Evolutionary conservation across 2,888 invertebrate species (phyloP).

Genomic region (Limnephilus auricula): DNA sequence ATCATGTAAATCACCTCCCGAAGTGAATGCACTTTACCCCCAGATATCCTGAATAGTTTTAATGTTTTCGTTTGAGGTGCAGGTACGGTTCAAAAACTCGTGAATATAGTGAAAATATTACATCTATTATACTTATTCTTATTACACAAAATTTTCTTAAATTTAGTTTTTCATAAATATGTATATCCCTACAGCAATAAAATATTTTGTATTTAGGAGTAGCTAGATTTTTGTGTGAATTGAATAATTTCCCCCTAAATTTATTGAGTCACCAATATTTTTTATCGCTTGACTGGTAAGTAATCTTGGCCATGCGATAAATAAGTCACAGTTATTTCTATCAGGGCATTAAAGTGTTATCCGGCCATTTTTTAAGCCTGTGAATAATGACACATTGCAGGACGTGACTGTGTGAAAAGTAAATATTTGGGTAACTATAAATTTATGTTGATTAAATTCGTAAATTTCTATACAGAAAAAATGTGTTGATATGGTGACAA

Average conservation of each 20-base stretch:
- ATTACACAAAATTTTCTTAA: not conserved
- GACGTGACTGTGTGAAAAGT: not conserved
- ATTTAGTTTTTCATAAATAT: not conserved
- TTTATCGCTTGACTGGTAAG: not conserved
- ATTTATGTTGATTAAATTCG: not conserved
- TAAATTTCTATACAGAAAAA: not conserved
- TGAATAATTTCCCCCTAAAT: not conserved
- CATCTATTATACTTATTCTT: too few species aligned
- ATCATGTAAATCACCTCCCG: too few species aligned
- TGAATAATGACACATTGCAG: not conserved
- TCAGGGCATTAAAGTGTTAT: slow-evolving; percentile 2
- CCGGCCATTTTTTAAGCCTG: not conserved
- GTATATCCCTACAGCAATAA: too few species aligned
- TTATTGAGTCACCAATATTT: not conserved
- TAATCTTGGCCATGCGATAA: not conserved
- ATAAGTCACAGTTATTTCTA: not conserved
- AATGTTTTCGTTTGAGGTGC: too few species aligned
- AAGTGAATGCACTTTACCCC: too few species aligned
- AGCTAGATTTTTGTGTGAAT: not conserved
- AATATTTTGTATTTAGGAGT: not conserved
- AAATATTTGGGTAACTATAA: not conserved
- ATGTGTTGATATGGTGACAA: not conserved
- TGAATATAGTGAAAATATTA: not conserved
- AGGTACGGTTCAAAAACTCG: too few species aligned
- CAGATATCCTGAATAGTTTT: too few species aligned